Evolutionary conservation across 2,888 invertebrate genomes (phyloP).

Genomic region (Agrotis ipsilon): DNA sequence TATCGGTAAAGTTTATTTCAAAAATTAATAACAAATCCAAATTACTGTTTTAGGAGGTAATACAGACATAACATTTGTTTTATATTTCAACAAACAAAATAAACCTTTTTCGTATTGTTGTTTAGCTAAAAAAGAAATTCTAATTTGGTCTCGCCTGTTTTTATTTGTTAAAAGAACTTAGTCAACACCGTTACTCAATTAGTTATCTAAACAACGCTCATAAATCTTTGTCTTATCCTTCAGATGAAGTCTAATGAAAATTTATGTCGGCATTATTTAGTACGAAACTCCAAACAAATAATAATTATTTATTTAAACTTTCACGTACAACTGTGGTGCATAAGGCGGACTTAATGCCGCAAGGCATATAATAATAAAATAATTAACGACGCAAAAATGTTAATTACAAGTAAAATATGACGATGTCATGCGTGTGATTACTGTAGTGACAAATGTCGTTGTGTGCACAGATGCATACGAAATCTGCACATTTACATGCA

Average conservation of each 20-base stretch:
- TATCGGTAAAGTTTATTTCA: too few species aligned
- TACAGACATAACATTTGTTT: background rate
- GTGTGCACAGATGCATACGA: slow-evolving; percentile 17
- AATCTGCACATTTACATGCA: slow-evolving; percentile 46
- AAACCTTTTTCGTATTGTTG: background rate
- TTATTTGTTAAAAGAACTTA: slow-evolving; percentile 46
- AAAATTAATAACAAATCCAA: background rate
- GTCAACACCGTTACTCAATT: slow-evolving; percentile 49
- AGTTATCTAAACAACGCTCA: slow-evolving; percentile 56
- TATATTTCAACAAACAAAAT: background rate
- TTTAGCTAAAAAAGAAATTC: slow-evolving; percentile 8
- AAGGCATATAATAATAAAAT: background rate
- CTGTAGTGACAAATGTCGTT: slow-evolving; percentile 19
- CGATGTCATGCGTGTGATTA: slow-evolving; percentile 16
- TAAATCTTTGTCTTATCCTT: slow-evolving; percentile 66
- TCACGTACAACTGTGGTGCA: too few species aligned
- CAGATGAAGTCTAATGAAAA: slow-evolving; percentile 66
- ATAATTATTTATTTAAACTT: too few species aligned
- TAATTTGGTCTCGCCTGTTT: slow-evolving; percentile 11
- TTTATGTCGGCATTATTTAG: slow-evolving; percentile 61
- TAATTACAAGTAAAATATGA: slow-evolving; percentile 19
- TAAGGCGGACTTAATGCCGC: too few species aligned
- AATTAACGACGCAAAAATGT: slow-evolving; percentile 26
- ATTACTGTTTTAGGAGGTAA: slow-evolving; percentile 8
- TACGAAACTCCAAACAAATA: slow-evolving; percentile 49